These are phyloP conservation scores for Connochaetes taurinus DNA, from an alignment of 2,113 vertebrate genomes.

Conservation along the genomic window DNA sequence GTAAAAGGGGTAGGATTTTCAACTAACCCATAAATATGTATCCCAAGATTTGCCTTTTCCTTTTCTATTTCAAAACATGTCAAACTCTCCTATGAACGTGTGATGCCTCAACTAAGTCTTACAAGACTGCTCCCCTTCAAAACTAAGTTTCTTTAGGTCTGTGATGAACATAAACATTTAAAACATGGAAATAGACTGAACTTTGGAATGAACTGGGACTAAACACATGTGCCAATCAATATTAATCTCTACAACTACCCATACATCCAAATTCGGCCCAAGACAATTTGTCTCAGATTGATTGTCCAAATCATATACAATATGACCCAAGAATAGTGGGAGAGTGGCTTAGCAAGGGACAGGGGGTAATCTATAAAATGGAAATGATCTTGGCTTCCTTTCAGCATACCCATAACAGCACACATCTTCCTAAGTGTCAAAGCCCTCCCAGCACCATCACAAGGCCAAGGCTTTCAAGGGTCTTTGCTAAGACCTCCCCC, in stretches of 20 bases:
- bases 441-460: not conserved
- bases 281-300: not conserved
- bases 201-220: not conserved
- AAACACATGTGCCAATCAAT: not conserved
- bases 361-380: not conserved
- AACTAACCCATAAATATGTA: not conserved
- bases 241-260: not conserved
- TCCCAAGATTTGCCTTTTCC: not conserved
- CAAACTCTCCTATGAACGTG: not conserved
- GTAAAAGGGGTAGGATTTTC: conserved; percentile 61
- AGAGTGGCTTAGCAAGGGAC: not conserved
- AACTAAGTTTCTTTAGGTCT: not conserved
- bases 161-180: not conserved
- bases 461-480: not conserved
- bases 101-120: not conserved
- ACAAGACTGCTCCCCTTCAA: not conserved
- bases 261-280: not conserved
- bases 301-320: not conserved
- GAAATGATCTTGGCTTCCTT: not conserved
- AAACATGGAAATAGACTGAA: not conserved
- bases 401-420: not conserved
- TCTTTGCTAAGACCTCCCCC: not conserved
- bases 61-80: not conserved
- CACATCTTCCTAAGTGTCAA: not conserved
- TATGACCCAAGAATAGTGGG: not conserved